Base-by-base conservation (phyloP, 1,140 invertebrate genomes). In the Pseudobourletiella spinata region DNA sequence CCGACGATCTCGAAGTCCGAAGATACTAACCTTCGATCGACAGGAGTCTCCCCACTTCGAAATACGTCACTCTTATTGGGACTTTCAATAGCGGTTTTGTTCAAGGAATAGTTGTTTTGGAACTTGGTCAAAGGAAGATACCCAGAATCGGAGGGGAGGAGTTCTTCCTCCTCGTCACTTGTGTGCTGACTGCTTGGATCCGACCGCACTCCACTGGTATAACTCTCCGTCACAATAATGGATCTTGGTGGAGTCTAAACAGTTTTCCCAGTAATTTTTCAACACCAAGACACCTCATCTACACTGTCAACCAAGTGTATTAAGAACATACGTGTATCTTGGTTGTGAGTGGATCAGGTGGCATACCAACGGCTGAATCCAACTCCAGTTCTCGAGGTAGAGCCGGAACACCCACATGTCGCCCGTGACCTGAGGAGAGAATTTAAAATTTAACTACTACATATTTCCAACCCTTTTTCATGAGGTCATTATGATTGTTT, bases 301-400 rank as follows among this genome's bases (percentile, higher is more conserved):
- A 8, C 8, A 48, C 14, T n/a, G n/a, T n/a, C n/a, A n/a, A n/a
- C n/a, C n/a, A n/a, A n/a, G n/a, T n/a, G n/a, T n/a, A n/a, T n/a
- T n/a, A n/a, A n/a, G 1, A 44, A 59, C 67, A 65, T 71, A 80
- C 79, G 74, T 80, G 84, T 16, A 90, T 86, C 70, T 87, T 77
- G 25, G 87, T 79, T 71, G 84, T 79, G 25, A 81, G 82, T 30
- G 84, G 83, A 68, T 88, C 84, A 61, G 82, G 79, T 14, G 25
- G 25, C 50, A 30, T 54, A 60, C 84, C 82, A 54, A 88, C 81
- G 26, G 85, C 82, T 80, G 89, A 88, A 72, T 92, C 90, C 71
- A 91, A 77, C 69, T 84, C 81, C 28, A 92, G 86, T 79, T 92
- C 90, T 63, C 87, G 79, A 2, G 88, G 88, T 14, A 87, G 82